These are phyloP conservation scores for Dryadula phaetusa DNA, from an alignment of 2,888 invertebrate species.

Conservation along the genomic window DNA sequence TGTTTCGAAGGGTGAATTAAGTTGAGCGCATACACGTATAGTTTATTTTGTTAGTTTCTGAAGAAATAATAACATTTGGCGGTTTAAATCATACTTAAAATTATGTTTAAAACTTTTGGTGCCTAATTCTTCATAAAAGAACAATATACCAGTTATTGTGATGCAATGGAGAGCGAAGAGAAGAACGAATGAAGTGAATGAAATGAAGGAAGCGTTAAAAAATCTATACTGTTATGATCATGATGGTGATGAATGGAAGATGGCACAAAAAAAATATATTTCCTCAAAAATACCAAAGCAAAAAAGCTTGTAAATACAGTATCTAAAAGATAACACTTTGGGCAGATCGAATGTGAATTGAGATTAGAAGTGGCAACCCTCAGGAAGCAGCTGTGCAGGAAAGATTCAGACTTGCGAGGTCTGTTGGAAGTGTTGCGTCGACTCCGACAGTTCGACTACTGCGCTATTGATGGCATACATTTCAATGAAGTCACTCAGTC, in stretches of 20 bases:
- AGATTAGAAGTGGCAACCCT: constrained; percentile 64
- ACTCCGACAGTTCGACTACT: constrained; percentile 75
- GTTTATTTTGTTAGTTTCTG: too few species aligned
- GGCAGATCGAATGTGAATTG: constrained; percentile 66
- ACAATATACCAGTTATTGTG: not conserved
- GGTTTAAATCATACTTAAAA: too few species aligned
- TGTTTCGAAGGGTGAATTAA: not conserved
- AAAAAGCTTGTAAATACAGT: too few species aligned
- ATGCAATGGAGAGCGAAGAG: not conserved
- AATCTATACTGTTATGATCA: too few species aligned
- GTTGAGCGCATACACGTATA: not conserved
- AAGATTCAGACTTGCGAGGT: constrained; percentile 80
- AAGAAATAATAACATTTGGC: too few species aligned
- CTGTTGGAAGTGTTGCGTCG: constrained; percentile 82
- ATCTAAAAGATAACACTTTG: constrained; percentile 2
- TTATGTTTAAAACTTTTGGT: too few species aligned
- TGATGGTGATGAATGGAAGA: not conserved
- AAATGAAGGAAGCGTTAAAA: not conserved
- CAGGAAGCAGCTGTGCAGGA: constrained; percentile 72
- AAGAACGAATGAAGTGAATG: not conserved
- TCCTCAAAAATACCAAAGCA: too few species aligned
- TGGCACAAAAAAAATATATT: not conserved
- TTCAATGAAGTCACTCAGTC: constrained; percentile 81
- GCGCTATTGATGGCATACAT: constrained; percentile 79
- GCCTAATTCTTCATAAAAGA: too few species aligned